Base-by-base conservation (phyloP, 1,140 invertebrate genomes). In the Stegodyphus dumicola region DNA sequence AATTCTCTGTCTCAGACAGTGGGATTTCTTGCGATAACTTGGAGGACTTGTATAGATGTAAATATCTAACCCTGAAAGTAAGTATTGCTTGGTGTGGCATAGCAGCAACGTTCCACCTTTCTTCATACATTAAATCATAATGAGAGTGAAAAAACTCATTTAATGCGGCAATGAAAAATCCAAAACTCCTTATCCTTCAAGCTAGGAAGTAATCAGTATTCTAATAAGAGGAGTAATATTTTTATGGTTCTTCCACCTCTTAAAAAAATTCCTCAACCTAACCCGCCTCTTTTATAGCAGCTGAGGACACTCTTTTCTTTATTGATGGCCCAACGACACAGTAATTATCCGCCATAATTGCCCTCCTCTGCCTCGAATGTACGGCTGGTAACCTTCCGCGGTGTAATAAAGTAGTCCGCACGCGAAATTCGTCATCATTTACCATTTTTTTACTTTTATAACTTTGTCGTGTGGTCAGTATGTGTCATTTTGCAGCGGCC, bases 311-410 rank as follows among this genome's bases (percentile, higher is more conserved):
- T n/a, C 17, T 33, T 67, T n/a, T 7, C 75, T 65, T 77, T 77
- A 77, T 51, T 77, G 75, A 77, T 77, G 75, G 60, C 6, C 75
- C 13, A 65, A 66, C 18, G 60, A 49, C 33, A 48, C 56, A 17
- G 60, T 77, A 77, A 77, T 77, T 77, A 77, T 77, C 60, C 7
- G 13, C 33, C 11, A 60, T 65, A 77, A 77, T 77, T 77, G 75
- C 75, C 60, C 33, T 17, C 52, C n/a, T 18, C 53, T 51, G 56
- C 54, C 15, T 15, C 56, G 56, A 60, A 1, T 60, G 56, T 15
- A 60, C 15, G 15, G 9, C 56, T 15, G 15, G 15, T 60, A 15
- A 60, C 15, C 56, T n/a, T 7, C 65, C 7, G 13, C 65, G 65
- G 11, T 18, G 65, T 67, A 48, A 66, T 49, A 64, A 67, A 67